phyloP scores from a whole-genome alignment of 1,140 invertebrate species.

The Drosophila lacertosa region DNA sequence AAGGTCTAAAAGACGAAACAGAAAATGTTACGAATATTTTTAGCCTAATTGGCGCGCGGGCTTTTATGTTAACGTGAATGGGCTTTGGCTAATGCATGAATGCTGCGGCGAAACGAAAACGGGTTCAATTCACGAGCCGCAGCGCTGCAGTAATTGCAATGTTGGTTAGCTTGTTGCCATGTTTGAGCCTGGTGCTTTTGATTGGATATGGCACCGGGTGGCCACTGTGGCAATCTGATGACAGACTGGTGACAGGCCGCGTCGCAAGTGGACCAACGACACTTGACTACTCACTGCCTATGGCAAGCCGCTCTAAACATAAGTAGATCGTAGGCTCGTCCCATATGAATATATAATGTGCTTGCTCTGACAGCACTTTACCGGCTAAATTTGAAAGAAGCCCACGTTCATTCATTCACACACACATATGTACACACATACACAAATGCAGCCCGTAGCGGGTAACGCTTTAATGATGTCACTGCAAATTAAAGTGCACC shows the following conservation, averaged over 20 bases:
- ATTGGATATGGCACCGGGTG: conserved; percentile 27
- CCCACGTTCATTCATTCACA: neutral
- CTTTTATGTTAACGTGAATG: neutral
- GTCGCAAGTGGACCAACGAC: conserved; percentile 6
- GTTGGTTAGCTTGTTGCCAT: conserved; percentile 26
- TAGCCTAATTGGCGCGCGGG: too few relatives aligned
- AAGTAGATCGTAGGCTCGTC: conserved; percentile 16
- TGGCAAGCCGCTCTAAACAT: conserved; percentile 27
- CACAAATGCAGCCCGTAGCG: neutral
- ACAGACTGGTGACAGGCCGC: neutral
- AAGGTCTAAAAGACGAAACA: too few relatives aligned
- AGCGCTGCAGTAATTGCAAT: conserved; percentile 19
- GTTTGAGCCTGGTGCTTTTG: conserved; percentile 28
- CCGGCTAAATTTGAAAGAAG: conserved; percentile 65
- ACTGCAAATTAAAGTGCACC: conserved; percentile 60
- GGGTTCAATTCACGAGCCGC: neutral
- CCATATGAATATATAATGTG: conserved; percentile 61
- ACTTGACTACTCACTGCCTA: conserved; percentile 25
- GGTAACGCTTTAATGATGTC: conserved; percentile 60
- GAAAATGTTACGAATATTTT: too few relatives aligned
- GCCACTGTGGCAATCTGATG: conserved; percentile 14
- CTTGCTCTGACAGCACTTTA: conserved; percentile 62
- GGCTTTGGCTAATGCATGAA: neutral
- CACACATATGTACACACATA: too few relatives aligned
- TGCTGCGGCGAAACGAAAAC: neutral